Evolutionary conservation across 2,888 invertebrate species (phyloP).

Genomic region (Oscheius myriophilus): DNA sequence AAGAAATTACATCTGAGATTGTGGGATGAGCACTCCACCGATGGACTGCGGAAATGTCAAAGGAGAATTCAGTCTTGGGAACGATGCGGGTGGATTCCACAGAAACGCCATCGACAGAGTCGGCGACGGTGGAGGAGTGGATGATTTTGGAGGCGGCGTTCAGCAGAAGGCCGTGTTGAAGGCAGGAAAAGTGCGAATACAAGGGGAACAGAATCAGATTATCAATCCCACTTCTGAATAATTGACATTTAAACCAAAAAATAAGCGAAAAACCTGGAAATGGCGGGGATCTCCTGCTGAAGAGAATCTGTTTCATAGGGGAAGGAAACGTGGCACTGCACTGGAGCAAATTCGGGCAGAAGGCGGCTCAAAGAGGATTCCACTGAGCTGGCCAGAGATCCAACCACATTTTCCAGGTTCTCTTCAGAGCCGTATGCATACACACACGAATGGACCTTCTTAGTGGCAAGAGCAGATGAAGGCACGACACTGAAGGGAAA

Average conservation of each 20-base stretch:
- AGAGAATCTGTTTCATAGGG: slow-evolving; percentile 35
- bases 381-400: slow-evolving; percentile 32
- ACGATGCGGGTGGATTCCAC: slow-evolving; percentile 36
- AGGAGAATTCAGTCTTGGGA: slow-evolving; percentile 44
- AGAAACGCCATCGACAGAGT: slow-evolving; percentile 28
- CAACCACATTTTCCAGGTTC: slow-evolving; percentile 41
- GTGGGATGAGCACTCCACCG: slow-evolving; percentile 53
- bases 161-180: slow-evolving; percentile 33
- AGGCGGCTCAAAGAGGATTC: slow-evolving; percentile 37
- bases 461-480: slow-evolving; percentile 31
- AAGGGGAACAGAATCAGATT: slow-evolving; percentile 41
- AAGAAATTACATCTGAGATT: slow-evolving; percentile 39
- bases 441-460: slow-evolving; percentile 38
- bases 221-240: slow-evolving; percentile 12
- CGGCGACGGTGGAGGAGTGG: slow-evolving; percentile 26
- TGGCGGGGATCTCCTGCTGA: slow-evolving; percentile 22
- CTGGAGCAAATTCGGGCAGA: slow-evolving; percentile 42
- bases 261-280: slow-evolving; percentile 14
- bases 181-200: slow-evolving; percentile 43
- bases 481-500: slow-evolving; percentile 38
- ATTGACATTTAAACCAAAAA: too few species aligned
- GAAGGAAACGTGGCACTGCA: slow-evolving; percentile 36
- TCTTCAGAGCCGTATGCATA: slow-evolving; percentile 40
- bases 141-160: slow-evolving; percentile 15
- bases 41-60: slow-evolving; percentile 42